Base-by-base conservation (phyloP, 2,113 vertebrate genomes). In the Alethe diademata region DNA sequence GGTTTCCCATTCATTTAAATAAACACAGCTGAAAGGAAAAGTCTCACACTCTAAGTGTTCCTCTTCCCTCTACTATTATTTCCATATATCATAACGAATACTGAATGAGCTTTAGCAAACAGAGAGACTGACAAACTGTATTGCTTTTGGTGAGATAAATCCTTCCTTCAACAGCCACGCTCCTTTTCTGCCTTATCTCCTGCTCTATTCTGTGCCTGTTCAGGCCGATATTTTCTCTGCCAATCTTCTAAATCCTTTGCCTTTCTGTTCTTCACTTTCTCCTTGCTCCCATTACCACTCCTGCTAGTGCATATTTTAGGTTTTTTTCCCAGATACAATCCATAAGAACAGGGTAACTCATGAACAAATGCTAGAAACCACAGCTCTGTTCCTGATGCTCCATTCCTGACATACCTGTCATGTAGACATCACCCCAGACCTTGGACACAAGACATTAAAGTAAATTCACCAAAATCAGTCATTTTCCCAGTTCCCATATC, bases 1-100 rank as follows among this genome's bases (percentile, higher is more conserved):
- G 69, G 72, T 78, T 82, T 86, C 85, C 88, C 86, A 81, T 72
- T 84, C 69, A 64, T 93, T 94, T 83, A 74, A 94, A 95, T 79
- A 92, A 76, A 93, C 75, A 42, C 57, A 65, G 78, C 82, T 93
- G 81, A 95, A 91, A 94, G 80, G 72, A 90, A 66, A 86, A 92
- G 73, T 69, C 86, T 88, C 72, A 67, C 72, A 54, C 38, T 65
- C 57, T 23, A 83, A 74, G 64, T 74, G 56, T 76, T 92, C 70
- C 71, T 94, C 76, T 86, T 78, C 67, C 54, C 50, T 88, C 48
- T 71, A 50, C 69, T 74, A 57, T 91, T 78, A 90, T 76, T 97
- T 92, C 90, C 78, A 85, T 74, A 26, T 43, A 81, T 64, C 74
- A 78, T 45, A 65, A 83, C 43, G 35, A 95, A 92, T 76, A 42